phyloP scores from a whole-genome alignment of 2,113 vertebrate genomes.

The Halichoerus grypus region DNA sequence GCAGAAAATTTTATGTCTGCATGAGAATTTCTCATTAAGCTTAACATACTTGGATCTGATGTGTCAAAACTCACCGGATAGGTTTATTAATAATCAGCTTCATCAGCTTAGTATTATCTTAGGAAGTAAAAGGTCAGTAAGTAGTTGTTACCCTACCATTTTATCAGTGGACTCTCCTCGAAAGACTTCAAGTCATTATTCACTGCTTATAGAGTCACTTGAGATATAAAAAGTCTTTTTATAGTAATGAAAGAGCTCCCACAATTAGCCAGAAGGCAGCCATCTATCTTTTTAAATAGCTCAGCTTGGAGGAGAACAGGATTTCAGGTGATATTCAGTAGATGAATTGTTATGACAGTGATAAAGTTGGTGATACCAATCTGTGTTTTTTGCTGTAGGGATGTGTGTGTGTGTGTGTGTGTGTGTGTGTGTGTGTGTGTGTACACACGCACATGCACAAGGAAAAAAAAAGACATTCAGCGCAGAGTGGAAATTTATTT shows the following conservation, averaged over 20 bases:
- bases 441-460: background rate
- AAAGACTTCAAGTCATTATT: conserved; percentile 87
- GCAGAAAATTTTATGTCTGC: background rate
- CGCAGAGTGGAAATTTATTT: background rate
- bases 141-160: conserved; percentile 86
- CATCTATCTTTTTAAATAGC: conserved; percentile 88
- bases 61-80: conserved; percentile 73
- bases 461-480: conserved; percentile 1
- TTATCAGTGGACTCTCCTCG: conserved; percentile 84
- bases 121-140: conserved; percentile 84
- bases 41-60: conserved; percentile 49
- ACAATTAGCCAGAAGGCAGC: conserved; percentile 90
- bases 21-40: conserved; percentile 61
- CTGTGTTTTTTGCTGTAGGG: conserved; percentile 43
- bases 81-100: conserved; percentile 86
- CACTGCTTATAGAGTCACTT: conserved; percentile 88
- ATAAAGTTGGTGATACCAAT: conserved; percentile 78
- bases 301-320: conserved; percentile 80
- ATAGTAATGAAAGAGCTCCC: conserved; percentile 87
- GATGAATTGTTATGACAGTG: conserved; percentile 87
- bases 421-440: background rate
- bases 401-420: background rate
- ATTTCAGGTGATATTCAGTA: conserved; percentile 73
- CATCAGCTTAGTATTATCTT: conserved; percentile 83
- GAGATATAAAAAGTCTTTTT: conserved; percentile 87